These are phyloP conservation scores for Zaprionus obscuricornis DNA, from an alignment of 2,888 invertebrate genomes.

Conservation along the genomic window DNA sequence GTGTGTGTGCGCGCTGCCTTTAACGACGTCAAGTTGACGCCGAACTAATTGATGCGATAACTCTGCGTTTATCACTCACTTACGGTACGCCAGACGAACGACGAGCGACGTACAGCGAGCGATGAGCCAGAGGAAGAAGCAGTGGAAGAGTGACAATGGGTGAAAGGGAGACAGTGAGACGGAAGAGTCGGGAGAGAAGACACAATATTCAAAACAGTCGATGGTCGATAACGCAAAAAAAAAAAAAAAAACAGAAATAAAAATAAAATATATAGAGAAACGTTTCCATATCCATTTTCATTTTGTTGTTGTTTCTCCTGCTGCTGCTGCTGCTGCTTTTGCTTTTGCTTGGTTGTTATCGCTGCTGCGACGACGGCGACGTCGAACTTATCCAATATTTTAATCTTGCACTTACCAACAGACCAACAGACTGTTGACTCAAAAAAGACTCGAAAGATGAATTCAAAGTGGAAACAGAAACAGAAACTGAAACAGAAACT, in stretches of 20 bases:
- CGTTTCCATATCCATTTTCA: constrained; percentile 59
- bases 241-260: too few species aligned
- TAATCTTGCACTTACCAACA: constrained; percentile 74
- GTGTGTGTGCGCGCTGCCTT: constrained; percentile 54
- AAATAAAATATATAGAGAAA: too few species aligned
- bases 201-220: constrained; percentile 48
- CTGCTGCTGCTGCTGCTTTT: constrained; percentile 21
- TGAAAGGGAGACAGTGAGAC: not conserved
- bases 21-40: constrained; percentile 78
- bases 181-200: constrained; percentile 9
- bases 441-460: not conserved
- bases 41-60: constrained; percentile 78
- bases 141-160: not conserved
- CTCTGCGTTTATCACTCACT: constrained; percentile 76
- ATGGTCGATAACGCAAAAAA: constrained; percentile 61
- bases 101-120: constrained; percentile 8
- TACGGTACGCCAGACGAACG: constrained; percentile 40
- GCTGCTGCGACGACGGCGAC: too few species aligned
- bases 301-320: constrained; percentile 57
- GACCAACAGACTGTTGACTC: not conserved
- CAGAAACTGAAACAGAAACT: constrained; percentile 42
- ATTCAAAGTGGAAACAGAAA: constrained; percentile 11
- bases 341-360: constrained; percentile 18
- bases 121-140: constrained; percentile 2
- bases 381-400: constrained; percentile 66